phyloP scores from a whole-genome alignment of 1,140 invertebrate species.

The Lasaia peninsularis region DNA sequence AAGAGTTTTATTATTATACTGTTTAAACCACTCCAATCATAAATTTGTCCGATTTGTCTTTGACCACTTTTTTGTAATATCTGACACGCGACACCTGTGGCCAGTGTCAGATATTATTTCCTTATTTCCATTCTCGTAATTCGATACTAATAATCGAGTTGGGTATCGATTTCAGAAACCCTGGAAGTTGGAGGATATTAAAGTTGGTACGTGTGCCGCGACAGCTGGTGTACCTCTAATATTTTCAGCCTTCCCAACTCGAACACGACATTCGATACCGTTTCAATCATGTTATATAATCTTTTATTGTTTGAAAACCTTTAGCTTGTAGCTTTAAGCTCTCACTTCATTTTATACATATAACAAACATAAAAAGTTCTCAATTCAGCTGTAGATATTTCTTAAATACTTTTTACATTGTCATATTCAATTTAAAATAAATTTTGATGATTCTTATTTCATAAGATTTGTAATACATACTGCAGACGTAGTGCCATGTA shows the following conservation, averaged over 20 bases:
- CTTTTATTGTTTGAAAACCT: neutral
- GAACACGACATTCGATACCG: neutral
- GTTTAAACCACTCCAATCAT: too few relatives aligned
- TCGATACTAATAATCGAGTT: conserved; percentile 61
- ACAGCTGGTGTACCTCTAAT: conserved; percentile 34
- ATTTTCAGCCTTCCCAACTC: neutral
- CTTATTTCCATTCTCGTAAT: conserved; percentile 45
- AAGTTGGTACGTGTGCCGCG: conserved; percentile 35
- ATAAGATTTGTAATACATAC: too few relatives aligned
- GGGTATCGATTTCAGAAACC: conserved; percentile 64
- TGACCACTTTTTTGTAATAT: conserved; percentile 45
- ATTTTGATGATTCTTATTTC: too few relatives aligned
- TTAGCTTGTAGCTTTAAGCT: neutral
- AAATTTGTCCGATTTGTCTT: neutral
- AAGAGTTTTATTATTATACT: too few relatives aligned
- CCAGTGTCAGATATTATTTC: conserved; percentile 66
- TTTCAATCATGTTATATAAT: conserved; percentile 5
- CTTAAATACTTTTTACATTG: too few relatives aligned
- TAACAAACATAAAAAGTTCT: too few relatives aligned
- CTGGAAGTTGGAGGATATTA: conserved; percentile 46
- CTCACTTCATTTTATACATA: too few relatives aligned
- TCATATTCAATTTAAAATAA: too few relatives aligned
- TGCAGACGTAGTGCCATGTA: too few relatives aligned
- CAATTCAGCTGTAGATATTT: too few relatives aligned
- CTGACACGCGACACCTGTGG: conserved; percentile 48